Conservation (phyloP, 2,797 vertebrate genomes). For the Pangasius mekongensis region DNA sequence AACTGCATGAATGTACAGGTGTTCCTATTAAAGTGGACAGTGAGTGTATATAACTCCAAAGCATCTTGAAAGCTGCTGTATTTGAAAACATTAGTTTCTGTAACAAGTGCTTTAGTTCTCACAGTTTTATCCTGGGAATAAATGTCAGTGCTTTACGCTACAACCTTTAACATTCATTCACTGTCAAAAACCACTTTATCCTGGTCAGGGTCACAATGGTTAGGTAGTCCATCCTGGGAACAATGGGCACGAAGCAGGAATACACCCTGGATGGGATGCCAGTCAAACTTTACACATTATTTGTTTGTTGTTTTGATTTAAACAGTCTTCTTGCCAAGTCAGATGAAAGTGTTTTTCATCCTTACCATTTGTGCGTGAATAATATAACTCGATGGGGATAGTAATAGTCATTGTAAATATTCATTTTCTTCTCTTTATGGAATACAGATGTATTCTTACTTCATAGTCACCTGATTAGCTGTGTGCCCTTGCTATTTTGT, state of each 20-base stretch:
- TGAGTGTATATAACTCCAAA: background rate
- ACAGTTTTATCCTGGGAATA: background rate
- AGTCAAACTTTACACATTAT: background rate
- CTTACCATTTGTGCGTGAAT: background rate
- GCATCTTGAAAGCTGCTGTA: background rate
- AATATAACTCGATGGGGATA: background rate
- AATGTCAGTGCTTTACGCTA: background rate
- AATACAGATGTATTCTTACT: background rate
- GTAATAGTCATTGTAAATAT: background rate
- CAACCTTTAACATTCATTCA: background rate
- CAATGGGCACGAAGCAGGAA: background rate
- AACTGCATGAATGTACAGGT: no score
- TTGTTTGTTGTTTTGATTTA: background rate
- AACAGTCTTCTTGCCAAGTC: background rate
- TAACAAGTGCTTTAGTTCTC: background rate
- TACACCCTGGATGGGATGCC: background rate
- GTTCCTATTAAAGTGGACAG: no score
- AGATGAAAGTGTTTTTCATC: background rate
- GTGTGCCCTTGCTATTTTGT: constrained; percentile 14
- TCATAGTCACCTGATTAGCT: constrained; percentile 28
- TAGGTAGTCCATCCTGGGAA: background rate
- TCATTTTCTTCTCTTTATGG: background rate
- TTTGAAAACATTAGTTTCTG: background rate
- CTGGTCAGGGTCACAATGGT: background rate
- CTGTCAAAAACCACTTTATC: background rate